Base-by-base conservation (phyloP, 2,113 vertebrate genomes). In the Numida meleagris region DNA sequence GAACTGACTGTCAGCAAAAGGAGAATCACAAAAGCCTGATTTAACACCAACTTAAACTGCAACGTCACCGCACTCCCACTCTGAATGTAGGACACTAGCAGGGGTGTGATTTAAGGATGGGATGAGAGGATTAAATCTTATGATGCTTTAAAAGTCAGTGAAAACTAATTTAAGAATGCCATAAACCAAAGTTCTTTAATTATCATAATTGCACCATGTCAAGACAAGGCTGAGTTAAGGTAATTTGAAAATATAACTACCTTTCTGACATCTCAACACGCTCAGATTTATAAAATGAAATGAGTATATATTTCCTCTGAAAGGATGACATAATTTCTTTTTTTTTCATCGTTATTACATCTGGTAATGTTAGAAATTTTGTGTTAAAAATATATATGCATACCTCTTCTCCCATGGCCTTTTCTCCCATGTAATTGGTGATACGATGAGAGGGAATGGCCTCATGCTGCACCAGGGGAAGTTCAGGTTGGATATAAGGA, bases 91-190 rank as follows among this genome's bases (percentile, higher is more conserved):
- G 68, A 33, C 46, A 10, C 65, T 61, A 24, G 29, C 29, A 57
- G 45, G 48, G n/a, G 42, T 50, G 48, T 24, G 79, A 6, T 53
- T 59, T 72, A 79, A 48, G 29, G 48, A 51, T 61, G 71, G 25
- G n/a, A 87, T 42, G 74, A 87, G 36, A 65, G 17, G 21, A 88
- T 95, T 93, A 87, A 91, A 72, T 51, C 42, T 76, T 61, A 82
- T 21, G 57, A 31, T 61, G 33, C 63, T 75, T 87, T 48, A 79
- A 94, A 95, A 95, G 93, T 73, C 63, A 82, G 58, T 66, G 88
- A 95, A 93, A 93, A 50, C 50, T 77, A 89, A 95, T 94, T 95
- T 89, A 89, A 87, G 87, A 75, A 43, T 94, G 67, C 25, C 70
- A 91, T 77, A 78, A 92, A 84, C 89, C 23, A 4, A 68, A 86